These are phyloP conservation scores for Malurus elegans DNA, from an alignment of 2,113 vertebrate species.

Conservation along the genomic window DNA sequence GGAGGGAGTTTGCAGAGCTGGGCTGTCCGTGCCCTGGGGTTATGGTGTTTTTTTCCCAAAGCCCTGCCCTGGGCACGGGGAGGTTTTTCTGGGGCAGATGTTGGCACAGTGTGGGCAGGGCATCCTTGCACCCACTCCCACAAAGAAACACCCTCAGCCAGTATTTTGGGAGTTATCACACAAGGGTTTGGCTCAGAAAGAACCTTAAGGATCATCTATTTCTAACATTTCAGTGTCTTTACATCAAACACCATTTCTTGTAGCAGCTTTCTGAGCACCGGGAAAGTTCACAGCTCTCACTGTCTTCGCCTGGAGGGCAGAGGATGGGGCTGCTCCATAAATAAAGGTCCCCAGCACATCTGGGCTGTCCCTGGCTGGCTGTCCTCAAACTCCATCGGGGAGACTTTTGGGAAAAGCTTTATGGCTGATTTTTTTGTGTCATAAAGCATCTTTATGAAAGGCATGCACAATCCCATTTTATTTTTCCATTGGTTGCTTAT, in stretches of 20 bases:
- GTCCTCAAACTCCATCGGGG: background rate
- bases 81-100: background rate
- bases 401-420: background rate
- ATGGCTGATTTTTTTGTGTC: background rate
- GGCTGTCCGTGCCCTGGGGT: background rate
- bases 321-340: background rate
- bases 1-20: background rate
- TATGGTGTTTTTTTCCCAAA: accelerated
- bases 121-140: background rate
- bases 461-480: accelerated
- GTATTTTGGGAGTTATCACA: background rate
- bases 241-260: background rate
- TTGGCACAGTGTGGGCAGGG: background rate
- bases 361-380: background rate
- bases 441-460: background rate
- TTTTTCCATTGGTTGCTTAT: background rate
- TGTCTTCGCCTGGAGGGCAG: background rate
- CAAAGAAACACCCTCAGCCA: accelerated
- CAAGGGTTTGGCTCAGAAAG: background rate
- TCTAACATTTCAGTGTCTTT: background rate
- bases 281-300: background rate
- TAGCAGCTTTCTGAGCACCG: background rate
- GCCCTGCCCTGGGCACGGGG: background rate
- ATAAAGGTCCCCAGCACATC: background rate
- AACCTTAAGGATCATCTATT: no score